Evolutionary conservation across 2,797 vertebrate genomes (phyloP).

Genomic region (Epinephelus malabaricus): DNA sequence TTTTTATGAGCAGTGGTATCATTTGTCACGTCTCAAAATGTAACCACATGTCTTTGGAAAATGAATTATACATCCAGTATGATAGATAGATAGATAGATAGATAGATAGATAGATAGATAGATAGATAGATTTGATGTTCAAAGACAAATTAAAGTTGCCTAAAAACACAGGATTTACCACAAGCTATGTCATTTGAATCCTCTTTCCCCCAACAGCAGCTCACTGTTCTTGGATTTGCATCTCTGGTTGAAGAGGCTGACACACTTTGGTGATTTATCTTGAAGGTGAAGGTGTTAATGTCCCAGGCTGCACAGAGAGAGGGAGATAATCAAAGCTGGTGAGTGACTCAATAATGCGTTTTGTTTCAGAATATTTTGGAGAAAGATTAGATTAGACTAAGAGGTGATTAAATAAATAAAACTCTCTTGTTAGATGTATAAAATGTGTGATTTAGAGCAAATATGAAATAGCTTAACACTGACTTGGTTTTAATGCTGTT

Average conservation of each 20-base stretch:
- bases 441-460: background rate
- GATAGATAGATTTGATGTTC: background rate
- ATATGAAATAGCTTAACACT: background rate
- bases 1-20: background rate
- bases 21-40: background rate
- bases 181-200: constrained; percentile 48
- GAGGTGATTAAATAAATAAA: background rate
- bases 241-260: constrained; percentile 34
- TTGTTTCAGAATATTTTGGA: background rate
- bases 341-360: constrained; percentile 35
- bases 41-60: background rate
- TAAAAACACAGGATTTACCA: constrained; percentile 11
- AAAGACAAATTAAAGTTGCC: background rate
- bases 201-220: background rate
- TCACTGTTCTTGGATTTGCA: constrained; percentile 64
- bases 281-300: constrained; percentile 9
- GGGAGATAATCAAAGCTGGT: constrained; percentile 28
- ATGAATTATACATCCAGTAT: no score
- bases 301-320: background rate
- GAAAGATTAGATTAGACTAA: background rate
- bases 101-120: no score
- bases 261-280: constrained; percentile 19
- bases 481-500: background rate
- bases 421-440: background rate
- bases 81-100: no score